Evolutionary conservation across 2,113 vertebrate genomes (phyloP).

Genomic region (Microcebus ravelobensis): DNA sequence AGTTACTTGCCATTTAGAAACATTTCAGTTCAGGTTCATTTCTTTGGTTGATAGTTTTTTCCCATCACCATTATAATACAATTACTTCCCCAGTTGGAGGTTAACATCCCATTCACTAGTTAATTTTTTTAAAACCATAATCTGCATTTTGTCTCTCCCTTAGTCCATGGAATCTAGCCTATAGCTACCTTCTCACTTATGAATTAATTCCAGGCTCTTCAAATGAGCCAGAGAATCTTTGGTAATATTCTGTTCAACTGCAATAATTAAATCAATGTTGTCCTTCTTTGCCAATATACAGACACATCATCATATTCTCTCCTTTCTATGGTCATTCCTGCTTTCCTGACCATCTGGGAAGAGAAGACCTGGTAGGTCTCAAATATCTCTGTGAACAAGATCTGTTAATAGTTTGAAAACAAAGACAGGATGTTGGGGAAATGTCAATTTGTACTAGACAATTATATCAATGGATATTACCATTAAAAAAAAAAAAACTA

Average conservation of each 20-base stretch:
- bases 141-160: slow-evolving; percentile 54
- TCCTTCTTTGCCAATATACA: slow-evolving; percentile 48
- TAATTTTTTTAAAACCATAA: slow-evolving; percentile 54
- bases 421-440: background rate
- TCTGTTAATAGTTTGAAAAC: background rate
- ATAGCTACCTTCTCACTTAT: slow-evolving; percentile 37
- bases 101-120: slow-evolving; percentile 74
- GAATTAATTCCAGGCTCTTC: slow-evolving; percentile 39
- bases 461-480: background rate
- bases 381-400: background rate
- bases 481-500: background rate
- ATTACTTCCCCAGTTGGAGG: slow-evolving; percentile 78
- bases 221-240: slow-evolving; percentile 40
- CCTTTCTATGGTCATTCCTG: background rate
- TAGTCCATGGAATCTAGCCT: slow-evolving; percentile 64
- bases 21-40: slow-evolving; percentile 78
- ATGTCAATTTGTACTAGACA: background rate
- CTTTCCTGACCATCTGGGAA: slow-evolving; percentile 40
- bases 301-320: background rate
- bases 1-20: slow-evolving; percentile 63
- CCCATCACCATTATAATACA: slow-evolving; percentile 76
- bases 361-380: background rate
- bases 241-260: slow-evolving; percentile 61
- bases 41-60: slow-evolving; percentile 77
- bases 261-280: slow-evolving; percentile 51